These are phyloP conservation scores for Perca schrenkii DNA, from an alignment of 2,113 vertebrate genomes.

Conservation along the genomic window DNA sequence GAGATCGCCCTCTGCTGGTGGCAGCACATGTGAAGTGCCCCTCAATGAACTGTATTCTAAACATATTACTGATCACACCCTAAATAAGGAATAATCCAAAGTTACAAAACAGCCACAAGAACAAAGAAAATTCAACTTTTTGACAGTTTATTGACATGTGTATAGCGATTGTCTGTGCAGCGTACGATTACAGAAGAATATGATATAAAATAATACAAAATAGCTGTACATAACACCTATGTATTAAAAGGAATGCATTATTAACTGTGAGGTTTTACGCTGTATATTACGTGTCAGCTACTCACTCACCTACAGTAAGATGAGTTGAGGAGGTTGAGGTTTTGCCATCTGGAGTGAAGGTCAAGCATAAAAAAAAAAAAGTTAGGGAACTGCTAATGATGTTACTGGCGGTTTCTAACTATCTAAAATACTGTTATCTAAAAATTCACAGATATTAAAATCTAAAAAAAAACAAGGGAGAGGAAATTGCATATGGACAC, in stretches of 20 bases:
- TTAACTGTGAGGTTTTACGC: constrained; percentile 70
- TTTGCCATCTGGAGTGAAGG: constrained; percentile 42
- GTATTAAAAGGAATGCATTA: constrained; percentile 74
- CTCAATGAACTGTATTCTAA: not conserved
- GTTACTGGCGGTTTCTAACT: constrained; percentile 44
- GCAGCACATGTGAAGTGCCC: not conserved
- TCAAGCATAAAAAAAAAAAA: constrained; percentile 24
- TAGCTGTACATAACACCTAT: constrained; percentile 67
- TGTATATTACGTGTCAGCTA: constrained; percentile 65
- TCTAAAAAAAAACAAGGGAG: constrained; percentile 19
- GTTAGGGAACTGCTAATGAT: constrained; percentile 36
- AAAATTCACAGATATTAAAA: constrained; percentile 22
- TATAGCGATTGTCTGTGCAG: constrained; percentile 86
- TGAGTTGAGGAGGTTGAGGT: constrained; percentile 63
- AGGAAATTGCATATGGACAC: constrained; percentile 47
- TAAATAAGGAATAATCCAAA: not conserved
- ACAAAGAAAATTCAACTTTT: constrained; percentile 40
- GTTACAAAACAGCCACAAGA: not conserved
- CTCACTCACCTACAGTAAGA: constrained; percentile 39
- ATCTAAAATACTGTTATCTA: constrained; percentile 46
- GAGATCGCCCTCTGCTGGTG: constrained; percentile 69
- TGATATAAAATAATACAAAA: constrained; percentile 76
- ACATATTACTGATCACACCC: not conserved
- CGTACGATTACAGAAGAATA: constrained; percentile 81
- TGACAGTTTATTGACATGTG: constrained; percentile 85